phyloP scores from a whole-genome alignment of 2,797 vertebrate genomes.

The Parauchenoglanis ngamensis region DNA sequence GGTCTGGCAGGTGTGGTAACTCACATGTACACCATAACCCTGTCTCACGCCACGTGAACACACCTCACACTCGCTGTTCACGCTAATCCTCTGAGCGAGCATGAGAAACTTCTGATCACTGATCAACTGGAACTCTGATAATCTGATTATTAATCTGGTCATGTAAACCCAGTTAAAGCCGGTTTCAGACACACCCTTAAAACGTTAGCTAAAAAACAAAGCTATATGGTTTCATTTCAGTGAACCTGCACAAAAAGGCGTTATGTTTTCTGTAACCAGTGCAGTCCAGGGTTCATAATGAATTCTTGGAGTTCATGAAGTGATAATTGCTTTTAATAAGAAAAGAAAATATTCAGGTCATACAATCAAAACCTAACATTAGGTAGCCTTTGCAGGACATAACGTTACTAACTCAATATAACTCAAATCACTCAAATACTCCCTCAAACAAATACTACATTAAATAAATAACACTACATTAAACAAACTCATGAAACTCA shows the following conservation, averaged over 20 bases:
- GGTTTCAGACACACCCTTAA: not conserved
- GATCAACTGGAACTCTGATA: not conserved
- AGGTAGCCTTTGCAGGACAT: no score
- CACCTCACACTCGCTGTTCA: not conserved
- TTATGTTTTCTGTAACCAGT: not conserved
- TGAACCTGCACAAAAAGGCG: not conserved
- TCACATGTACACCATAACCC: not conserved
- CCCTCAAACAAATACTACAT: no score
- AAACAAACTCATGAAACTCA: no score
- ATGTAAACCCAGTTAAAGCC: not conserved
- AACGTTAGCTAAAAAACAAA: not conserved
- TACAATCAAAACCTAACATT: not conserved
- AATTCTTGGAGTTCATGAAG: not conserved
- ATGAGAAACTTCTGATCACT: not conserved
- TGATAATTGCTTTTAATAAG: not conserved
- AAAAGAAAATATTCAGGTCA: not conserved
- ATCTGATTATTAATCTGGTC: not conserved
- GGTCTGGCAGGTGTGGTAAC: slow-evolving; percentile 15
- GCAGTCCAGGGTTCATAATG: not conserved
- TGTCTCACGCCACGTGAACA: not conserved
- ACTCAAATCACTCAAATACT: not conserved
- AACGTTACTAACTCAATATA: not conserved
- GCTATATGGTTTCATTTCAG: not conserved
- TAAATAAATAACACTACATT: no score
- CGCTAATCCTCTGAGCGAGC: not conserved